Evolutionary conservation across 2,797 vertebrate species (phyloP).

Genomic region (Hephaestus fuliginosus): DNA sequence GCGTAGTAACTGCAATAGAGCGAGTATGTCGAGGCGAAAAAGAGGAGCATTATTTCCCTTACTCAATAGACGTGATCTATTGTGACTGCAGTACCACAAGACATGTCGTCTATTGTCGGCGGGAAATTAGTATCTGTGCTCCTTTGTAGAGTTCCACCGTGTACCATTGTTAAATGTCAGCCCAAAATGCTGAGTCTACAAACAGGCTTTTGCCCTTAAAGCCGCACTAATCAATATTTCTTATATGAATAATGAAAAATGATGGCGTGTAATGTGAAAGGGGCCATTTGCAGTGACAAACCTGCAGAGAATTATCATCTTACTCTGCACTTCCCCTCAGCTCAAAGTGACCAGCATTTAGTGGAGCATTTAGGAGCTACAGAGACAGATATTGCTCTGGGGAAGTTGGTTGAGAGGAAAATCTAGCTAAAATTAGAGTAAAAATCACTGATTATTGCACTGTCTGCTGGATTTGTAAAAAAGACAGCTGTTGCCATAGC

Average conservation of each 20-base stretch:
- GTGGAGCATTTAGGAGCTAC: background rate
- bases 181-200: conserved; percentile 12
- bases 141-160: background rate
- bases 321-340: background rate
- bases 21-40: conserved; percentile 43
- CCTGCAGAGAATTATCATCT: background rate
- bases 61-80: conserved; percentile 33
- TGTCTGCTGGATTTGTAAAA: background rate
- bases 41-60: conserved; percentile 18
- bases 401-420: background rate
- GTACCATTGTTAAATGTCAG: conserved; percentile 10
- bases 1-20: conserved; percentile 35
- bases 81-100: conserved; percentile 27
- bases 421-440: background rate
- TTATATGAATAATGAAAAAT: conserved; percentile 20
- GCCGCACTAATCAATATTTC: conserved; percentile 34
- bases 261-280: conserved; percentile 2
- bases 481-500: background rate
- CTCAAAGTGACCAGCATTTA: background rate
- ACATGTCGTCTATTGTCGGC: conserved; percentile 12
- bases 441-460: background rate
- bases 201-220: conserved; percentile 21
- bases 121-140: conserved; percentile 19
- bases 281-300: background rate
- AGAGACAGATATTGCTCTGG: background rate